Conservation (phyloP, 2,797 vertebrate genomes). For the Chaunax sp. region DNA sequence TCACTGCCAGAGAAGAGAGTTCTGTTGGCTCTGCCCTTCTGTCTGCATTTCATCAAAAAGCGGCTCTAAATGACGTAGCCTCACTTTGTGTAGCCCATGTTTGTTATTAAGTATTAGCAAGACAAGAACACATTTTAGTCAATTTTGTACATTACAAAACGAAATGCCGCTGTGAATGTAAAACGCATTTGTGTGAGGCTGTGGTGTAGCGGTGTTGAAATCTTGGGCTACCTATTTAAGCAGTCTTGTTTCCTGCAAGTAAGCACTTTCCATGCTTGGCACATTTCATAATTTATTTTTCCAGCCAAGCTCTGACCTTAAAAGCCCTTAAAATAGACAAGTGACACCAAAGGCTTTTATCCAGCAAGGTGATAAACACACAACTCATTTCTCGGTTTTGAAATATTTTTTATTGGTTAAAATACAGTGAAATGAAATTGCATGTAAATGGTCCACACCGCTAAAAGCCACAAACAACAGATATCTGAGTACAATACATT, state of each 20-base stretch:
- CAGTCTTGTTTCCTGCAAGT: conserved; percentile 25
- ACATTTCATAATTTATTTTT: conserved; percentile 43
- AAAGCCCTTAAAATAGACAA: conserved; percentile 22
- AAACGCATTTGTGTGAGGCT: neutral
- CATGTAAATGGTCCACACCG: neutral
- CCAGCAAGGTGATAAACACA: conserved; percentile 18
- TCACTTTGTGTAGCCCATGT: conserved; percentile 5
- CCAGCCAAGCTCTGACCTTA: conserved; percentile 15
- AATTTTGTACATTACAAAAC: neutral
- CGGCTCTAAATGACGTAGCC: neutral
- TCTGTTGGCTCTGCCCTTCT: conserved; percentile 7
- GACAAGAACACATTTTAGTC: neutral
- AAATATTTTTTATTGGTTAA: conserved; percentile 40
- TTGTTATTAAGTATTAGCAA: neutral
- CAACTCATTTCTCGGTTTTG: conserved; percentile 3
- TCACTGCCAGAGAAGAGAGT: conserved; percentile 11
- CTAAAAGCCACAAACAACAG: neutral
- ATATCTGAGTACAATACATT: conserved; percentile 16
- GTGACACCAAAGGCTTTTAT: conserved; percentile 5
- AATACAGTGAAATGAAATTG: conserved; percentile 30
- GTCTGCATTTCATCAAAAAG: conserved; percentile 4
- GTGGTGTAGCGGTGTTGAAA: conserved; percentile 8
- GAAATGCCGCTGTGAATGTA: neutral
- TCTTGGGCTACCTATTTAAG: conserved; percentile 2
- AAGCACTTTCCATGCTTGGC: conserved; percentile 52